Evolutionary conservation across 2,113 vertebrate species (phyloP).

Genomic region (Dendrocopos noguchii): DNA sequence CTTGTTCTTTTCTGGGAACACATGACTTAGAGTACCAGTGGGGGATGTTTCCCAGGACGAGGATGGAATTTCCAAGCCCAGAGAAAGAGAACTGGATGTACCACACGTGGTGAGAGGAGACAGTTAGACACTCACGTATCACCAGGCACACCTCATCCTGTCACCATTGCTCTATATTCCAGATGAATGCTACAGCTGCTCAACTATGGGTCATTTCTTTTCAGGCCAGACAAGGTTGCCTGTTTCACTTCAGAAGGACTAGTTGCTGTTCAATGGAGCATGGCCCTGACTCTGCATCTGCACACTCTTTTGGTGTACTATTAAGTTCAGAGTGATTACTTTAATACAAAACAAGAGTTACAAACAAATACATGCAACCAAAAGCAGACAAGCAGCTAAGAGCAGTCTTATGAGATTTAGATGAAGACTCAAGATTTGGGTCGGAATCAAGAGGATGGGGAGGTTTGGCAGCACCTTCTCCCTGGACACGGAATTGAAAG

Average conservation of each 20-base stretch:
- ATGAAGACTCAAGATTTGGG: neutral
- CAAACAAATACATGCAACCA: neutral
- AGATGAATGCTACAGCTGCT: neutral
- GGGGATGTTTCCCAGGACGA: neutral
- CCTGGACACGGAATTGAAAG: neutral
- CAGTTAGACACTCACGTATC: neutral
- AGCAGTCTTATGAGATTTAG: neutral
- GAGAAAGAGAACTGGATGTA: neutral
- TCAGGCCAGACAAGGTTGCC: neutral
- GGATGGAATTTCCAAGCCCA: neutral
- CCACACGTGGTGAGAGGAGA: fast-evolving
- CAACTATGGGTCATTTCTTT: neutral
- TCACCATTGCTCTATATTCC: neutral
- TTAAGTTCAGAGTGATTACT: neutral
- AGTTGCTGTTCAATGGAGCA: neutral
- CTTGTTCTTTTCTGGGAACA: neutral
- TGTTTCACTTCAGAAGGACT: neutral
- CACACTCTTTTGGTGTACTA: neutral
- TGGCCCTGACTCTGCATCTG: fast-evolving
- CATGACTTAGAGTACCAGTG: neutral
- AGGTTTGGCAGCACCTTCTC: neutral
- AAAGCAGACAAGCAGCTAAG: neutral
- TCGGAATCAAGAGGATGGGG: neutral
- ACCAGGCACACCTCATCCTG: fast-evolving
- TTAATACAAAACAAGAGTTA: neutral